Evolutionary conservation across 2,888 invertebrate species (phyloP), one percentile per base, ranked within the genome.

Genomic region (Hymenopus coronatus): DNA sequence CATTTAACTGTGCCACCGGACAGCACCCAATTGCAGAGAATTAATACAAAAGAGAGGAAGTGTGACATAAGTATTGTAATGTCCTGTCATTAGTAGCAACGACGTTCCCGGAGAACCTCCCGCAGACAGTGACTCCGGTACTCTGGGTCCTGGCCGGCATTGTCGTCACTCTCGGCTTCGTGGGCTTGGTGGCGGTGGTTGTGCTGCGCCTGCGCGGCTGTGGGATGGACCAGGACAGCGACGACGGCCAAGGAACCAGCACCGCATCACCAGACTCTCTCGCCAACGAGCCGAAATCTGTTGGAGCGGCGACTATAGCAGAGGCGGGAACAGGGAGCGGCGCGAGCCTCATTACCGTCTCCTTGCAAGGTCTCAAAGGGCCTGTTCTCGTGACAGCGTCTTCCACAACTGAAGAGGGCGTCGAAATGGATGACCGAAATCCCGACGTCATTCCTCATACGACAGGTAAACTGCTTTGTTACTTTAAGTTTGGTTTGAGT

Each of bases 201-300:
- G 25, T 87, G 33, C 54, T 88, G 83, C 27, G 88, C 7, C 20
- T 70, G 33, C 86, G 89, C 12, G 88, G 90, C 28, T 70, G 54
- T 70, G 88, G 90, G 15, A 25, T 82, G 87, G 81, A 82, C 27
- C 30, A 25, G 82, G 30, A 82, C 33, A 89, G 87, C 9, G 89
- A 88, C 88, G 89, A 84, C 46, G 90, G 86, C 27, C 89, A 88
- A 30, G 84, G 84, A 30, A 86, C 86, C 2, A 86, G 86, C 87
- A 85, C 89, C n/a, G 88, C 90, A 85, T 89, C 90, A 89, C 90
- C 91, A 88, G 91, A 90, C 90, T 90, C 91, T 90, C 90, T 87
- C 6, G 88, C 90, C 90, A 91, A 90, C 91, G 54, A 70, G 25
- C 54, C 54, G 6, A 70, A 70, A 70, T 20, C 54, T 89, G 87